These are phyloP conservation scores for Ricordea florida DNA, from an alignment of 92 coral and sea anemone genomes.

Conservation along the genomic window DNA sequence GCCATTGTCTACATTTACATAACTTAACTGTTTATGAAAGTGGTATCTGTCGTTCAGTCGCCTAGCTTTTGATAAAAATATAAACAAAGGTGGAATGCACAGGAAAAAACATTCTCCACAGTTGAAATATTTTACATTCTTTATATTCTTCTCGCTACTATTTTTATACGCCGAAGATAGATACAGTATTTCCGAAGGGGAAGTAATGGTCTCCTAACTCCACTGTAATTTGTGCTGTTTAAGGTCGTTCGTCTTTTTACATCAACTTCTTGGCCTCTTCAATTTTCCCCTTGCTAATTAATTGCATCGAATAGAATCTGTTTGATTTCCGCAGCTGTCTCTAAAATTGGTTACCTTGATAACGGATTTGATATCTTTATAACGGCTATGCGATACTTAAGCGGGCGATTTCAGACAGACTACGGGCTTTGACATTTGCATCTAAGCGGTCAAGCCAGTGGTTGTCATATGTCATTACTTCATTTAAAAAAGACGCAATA, in stretches of 20 bases:
- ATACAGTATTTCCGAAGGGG: neutral
- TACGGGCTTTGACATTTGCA: too few relatives aligned
- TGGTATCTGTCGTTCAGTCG: constrained; percentile 17
- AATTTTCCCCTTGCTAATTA: too few relatives aligned
- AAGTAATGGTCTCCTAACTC: neutral
- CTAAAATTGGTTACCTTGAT: too few relatives aligned
- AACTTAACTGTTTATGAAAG: neutral
- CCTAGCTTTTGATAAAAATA: neutral
- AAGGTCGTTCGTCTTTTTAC: neutral
- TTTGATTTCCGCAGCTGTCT: too few relatives aligned
- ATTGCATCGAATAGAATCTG: too few relatives aligned
- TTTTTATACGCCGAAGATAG: neutral
- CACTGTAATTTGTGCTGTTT: neutral
- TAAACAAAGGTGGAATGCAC: constrained; percentile 2
- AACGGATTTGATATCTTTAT: too few relatives aligned
- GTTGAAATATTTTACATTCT: neutral
- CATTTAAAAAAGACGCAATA: too few relatives aligned
- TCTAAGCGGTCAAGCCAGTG: too few relatives aligned
- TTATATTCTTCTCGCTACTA: neutral
- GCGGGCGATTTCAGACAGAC: too few relatives aligned
- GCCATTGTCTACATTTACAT: neutral
- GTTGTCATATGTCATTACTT: too few relatives aligned
- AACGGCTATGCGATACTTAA: too few relatives aligned
- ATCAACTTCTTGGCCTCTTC: too few relatives aligned
- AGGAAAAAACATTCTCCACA: neutral